phyloP scores from a whole-genome alignment of 2,113 vertebrate species.

The Menura novaehollandiae region DNA sequence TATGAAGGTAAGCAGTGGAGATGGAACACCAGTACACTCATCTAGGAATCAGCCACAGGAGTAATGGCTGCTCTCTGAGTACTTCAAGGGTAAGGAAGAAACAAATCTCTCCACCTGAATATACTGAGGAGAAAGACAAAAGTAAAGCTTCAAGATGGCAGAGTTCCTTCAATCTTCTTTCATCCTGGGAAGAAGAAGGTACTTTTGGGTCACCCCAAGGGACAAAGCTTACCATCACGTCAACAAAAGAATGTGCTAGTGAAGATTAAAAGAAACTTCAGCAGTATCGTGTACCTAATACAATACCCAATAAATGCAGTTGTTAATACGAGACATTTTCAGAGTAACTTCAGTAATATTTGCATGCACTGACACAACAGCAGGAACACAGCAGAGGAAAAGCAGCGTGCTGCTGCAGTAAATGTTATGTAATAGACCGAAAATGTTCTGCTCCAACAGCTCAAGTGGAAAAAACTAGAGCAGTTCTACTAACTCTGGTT shows the following conservation, averaged over 20 bases:
- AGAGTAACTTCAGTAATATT: neutral
- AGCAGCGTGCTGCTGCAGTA: neutral
- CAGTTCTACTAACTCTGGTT: neutral
- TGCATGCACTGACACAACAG: neutral
- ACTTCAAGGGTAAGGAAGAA: neutral
- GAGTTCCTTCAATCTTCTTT: neutral
- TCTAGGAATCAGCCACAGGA: neutral
- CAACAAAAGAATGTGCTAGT: neutral
- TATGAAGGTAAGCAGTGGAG: neutral
- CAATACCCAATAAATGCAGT: neutral
- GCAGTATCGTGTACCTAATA: neutral
- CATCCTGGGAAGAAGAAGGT: neutral
- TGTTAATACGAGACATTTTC: neutral
- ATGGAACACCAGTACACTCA: neutral
- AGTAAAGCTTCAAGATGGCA: neutral
- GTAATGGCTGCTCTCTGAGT: neutral
- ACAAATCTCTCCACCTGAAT: neutral
- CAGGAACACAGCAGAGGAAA: neutral
- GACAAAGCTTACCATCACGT: neutral
- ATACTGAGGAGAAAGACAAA: neutral
- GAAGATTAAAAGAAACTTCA: neutral
- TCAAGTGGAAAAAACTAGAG: conserved; percentile 16
- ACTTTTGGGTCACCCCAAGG: neutral
- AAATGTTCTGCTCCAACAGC: neutral
- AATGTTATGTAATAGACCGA: neutral